phyloP scores from a whole-genome alignment of 2,888 invertebrate species.

The Laspeyria flexula region DNA sequence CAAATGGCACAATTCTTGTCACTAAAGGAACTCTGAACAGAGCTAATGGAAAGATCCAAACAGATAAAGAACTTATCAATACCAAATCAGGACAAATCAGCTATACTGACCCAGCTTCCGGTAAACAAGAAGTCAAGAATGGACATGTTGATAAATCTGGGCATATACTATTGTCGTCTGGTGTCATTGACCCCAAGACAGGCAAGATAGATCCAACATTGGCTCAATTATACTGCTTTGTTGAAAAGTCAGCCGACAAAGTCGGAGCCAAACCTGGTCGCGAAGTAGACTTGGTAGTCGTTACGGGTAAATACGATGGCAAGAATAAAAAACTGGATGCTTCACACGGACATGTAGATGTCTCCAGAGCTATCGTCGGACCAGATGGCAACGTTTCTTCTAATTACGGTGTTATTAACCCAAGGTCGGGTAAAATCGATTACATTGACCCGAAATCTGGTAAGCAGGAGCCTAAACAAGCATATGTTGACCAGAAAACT shows the following conservation, averaged over 20 bases:
- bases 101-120: slow-evolving; percentile 86
- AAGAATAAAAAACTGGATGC: slow-evolving; percentile 83
- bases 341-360: slow-evolving; percentile 78
- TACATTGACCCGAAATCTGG: slow-evolving; percentile 88
- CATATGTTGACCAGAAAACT: slow-evolving; percentile 89
- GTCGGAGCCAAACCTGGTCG: slow-evolving; percentile 78
- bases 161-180: slow-evolving; percentile 87
- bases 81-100: slow-evolving; percentile 88
- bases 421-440: slow-evolving; percentile 87
- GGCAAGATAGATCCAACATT: slow-evolving; percentile 88
- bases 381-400: slow-evolving; percentile 85
- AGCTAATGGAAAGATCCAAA: slow-evolving; percentile 87
- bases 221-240: slow-evolving; percentile 89
- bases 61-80: slow-evolving; percentile 88
- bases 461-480: slow-evolving; percentile 88
- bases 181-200: slow-evolving; percentile 88
- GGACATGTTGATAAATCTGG: slow-evolving; percentile 90
- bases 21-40: slow-evolving; percentile 76
- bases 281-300: slow-evolving; percentile 86
- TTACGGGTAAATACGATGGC: slow-evolving; percentile 87
- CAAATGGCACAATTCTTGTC: slow-evolving; percentile 82
- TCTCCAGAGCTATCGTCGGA: slow-evolving; percentile 87
- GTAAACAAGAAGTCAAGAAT: slow-evolving; percentile 87
- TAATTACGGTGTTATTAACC: slow-evolving; percentile 89
- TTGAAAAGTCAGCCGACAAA: slow-evolving; percentile 86